Base-by-base conservation (phyloP, 2,888 invertebrate species). In the Erebia epiphron region DNA sequence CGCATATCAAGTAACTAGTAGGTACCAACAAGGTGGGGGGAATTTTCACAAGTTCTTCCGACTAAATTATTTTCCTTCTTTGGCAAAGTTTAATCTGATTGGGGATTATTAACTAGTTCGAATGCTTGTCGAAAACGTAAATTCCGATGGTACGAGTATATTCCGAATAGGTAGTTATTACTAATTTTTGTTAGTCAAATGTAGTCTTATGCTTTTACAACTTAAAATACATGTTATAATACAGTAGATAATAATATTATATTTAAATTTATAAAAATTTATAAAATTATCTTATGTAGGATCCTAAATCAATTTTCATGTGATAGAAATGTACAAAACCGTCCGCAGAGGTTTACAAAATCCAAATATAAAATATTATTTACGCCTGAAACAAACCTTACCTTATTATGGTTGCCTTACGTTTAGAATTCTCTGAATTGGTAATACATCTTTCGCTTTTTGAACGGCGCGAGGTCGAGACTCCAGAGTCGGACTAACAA, bases 1-100 rank as follows among this genome's bases (percentile, higher is more conserved):
- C 75, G 75, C 71, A 75, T 74, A 69, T 61, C 66, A 74, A 74
- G 72, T 74, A 68, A 72, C 69, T 52, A 61, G 66, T 74, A 68
- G 64, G 69, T 52, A 61, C 50, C 60, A 67, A 72, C 65, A 62
- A 69, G 69, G 63, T 69, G 57, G 60, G 35, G 63, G 49, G 67
- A 67, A 73, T 63, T 73, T 70, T 60, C 54, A 56, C 60, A 67
- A 70, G 64, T 70, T 70, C 41, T 54, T 26, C 9, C 21, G 18
- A 49, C 67, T 68, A 67, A 69, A 72, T 72, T 69, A 63, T 69
- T 66, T 71, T 72, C 69, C 69, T 69, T 69, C 41, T 60, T 26
- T 57, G 26, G 16, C 1, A 57, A 73, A 69, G 67, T 72, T 72
- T 72, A 66, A 72, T 72, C 72, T 63, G 63, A 69, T 69, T 41